Evolutionary conservation across 2,888 invertebrate genomes (phyloP).

Genomic region (Aethes cnicana): DNA sequence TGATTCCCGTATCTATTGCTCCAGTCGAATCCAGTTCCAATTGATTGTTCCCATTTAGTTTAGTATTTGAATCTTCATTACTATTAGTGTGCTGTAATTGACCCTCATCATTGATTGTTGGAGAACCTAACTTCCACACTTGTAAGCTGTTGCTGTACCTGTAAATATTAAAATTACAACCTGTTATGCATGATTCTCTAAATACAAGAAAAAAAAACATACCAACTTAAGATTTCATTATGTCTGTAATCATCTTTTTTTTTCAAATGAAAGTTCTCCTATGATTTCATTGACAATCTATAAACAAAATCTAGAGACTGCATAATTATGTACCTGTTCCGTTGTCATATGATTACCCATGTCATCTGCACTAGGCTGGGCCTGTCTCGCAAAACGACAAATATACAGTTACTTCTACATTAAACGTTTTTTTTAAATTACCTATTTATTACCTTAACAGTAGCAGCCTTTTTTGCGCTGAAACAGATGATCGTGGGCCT

Average conservation of each 20-base stretch:
- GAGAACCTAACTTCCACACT: constrained; percentile 79
- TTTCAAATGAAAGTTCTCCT: no score
- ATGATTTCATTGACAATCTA: no score
- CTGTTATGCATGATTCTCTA: no score
- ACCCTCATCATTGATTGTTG: constrained; percentile 84
- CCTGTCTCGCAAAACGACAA: no score
- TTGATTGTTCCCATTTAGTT: constrained; percentile 40
- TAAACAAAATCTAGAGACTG: no score
- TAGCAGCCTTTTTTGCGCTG: constrained; percentile 78
- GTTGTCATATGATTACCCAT: no score
- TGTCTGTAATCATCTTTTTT: no score
- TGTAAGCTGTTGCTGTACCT: constrained; percentile 81
- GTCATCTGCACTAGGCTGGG: no score
- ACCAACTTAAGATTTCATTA: no score
- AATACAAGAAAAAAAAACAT: no score
- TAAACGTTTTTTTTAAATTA: constrained; percentile 38
- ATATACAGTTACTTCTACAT: no score
- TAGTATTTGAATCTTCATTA: constrained; percentile 38
- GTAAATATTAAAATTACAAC: constrained; percentile 3
- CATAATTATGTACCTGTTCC: no score
- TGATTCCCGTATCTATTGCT: constrained; percentile 42
- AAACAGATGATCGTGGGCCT: constrained; percentile 79
- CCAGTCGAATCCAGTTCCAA: constrained; percentile 61
- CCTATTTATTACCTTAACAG: constrained; percentile 79
- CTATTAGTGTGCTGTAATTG: constrained; percentile 50